phyloP scores from a whole-genome alignment of 2,113 vertebrate genomes.

The Corythoichthys intestinalis region DNA sequence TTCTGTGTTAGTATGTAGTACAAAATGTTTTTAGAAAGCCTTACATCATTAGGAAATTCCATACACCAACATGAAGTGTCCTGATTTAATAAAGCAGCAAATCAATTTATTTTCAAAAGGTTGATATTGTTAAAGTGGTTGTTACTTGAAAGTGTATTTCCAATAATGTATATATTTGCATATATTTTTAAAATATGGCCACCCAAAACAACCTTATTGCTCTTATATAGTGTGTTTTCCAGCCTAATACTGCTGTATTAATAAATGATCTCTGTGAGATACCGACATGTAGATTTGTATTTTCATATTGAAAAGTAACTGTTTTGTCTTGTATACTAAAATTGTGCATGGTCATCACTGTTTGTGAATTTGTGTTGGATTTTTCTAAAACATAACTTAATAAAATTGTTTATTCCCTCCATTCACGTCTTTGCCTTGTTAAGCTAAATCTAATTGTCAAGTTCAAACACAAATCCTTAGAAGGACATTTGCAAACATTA shows the following conservation, averaged over 20 bases:
- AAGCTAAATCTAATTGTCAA: background rate
- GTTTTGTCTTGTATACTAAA: slow-evolving; percentile 94
- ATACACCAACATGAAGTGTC: background rate
- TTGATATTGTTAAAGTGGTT: slow-evolving; percentile 28
- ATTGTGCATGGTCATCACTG: slow-evolving; percentile 82
- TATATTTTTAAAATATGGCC: slow-evolving; percentile 71
- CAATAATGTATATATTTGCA: slow-evolving; percentile 71
- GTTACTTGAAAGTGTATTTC: slow-evolving; percentile 31
- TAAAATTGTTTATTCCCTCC: slow-evolving; percentile 74
- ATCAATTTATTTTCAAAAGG: slow-evolving; percentile 36
- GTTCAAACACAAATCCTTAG: too few species aligned
- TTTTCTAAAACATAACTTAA: slow-evolving; percentile 79
- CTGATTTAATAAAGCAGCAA: slow-evolving; percentile 31
- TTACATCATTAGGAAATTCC: background rate
- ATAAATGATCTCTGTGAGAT: slow-evolving; percentile 93
- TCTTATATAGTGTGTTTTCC: slow-evolving; percentile 68
- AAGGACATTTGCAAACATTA: too few species aligned
- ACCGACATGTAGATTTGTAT: slow-evolving; percentile 70
- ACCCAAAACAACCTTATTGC: slow-evolving; percentile 59
- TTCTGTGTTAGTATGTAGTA: background rate
- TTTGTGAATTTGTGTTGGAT: slow-evolving; percentile 77
- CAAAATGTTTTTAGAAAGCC: background rate
- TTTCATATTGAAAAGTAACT: slow-evolving; percentile 98
- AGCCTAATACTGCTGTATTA: slow-evolving; percentile 79
- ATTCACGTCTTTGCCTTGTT: slow-evolving; percentile 7